Evolutionary conservation across 1,140 invertebrate genomes (phyloP).

Genomic region (Lerema accius): DNA sequence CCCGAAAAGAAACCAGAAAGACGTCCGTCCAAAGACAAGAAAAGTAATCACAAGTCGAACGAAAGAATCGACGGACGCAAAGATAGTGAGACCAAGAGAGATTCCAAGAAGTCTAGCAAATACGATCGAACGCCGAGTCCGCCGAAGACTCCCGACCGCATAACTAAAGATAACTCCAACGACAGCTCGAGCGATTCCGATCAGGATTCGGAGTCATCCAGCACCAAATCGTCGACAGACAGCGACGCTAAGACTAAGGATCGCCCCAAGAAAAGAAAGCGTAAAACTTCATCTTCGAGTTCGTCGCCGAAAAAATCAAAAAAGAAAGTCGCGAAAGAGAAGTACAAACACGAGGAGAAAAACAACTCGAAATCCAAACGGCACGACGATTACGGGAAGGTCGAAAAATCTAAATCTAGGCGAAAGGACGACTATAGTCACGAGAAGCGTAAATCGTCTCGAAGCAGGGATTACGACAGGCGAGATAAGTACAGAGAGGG

Average conservation of each 20-base stretch:
- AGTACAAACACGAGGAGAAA: conserved; percentile 56
- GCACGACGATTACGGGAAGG: conserved; percentile 52
- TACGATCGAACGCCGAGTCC: conserved; percentile 70
- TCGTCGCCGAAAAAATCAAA: conserved; percentile 60
- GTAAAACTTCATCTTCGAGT: conserved; percentile 56
- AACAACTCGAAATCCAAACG: conserved; percentile 56
- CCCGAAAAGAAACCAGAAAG: conserved; percentile 65
- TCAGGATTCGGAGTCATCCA: conserved; percentile 54
- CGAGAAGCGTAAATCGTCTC: conserved; percentile 55
- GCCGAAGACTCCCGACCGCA: conserved; percentile 50
- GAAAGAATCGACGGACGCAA: conserved; percentile 62
- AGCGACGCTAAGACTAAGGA: conserved; percentile 55
- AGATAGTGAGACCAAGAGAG: conserved; percentile 57
- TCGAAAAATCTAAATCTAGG: conserved; percentile 52
- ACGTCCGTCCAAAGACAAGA: conserved; percentile 60
- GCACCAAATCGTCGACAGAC: conserved; percentile 59
- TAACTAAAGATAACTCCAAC: conserved; percentile 49
- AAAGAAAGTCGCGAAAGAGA: conserved; percentile 50
- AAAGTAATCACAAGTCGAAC: conserved; percentile 53
- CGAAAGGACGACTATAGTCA: conserved; percentile 55
- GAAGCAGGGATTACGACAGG: conserved; percentile 56
- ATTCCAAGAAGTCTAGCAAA: conserved; percentile 52
- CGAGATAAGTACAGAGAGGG: conserved; percentile 64
- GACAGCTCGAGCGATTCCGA: conserved; percentile 60
- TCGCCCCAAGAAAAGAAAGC: conserved; percentile 66